These are phyloP conservation scores for Microtus richardsoni DNA, from an alignment of 2,113 vertebrate genomes.

Conservation along the genomic window DNA sequence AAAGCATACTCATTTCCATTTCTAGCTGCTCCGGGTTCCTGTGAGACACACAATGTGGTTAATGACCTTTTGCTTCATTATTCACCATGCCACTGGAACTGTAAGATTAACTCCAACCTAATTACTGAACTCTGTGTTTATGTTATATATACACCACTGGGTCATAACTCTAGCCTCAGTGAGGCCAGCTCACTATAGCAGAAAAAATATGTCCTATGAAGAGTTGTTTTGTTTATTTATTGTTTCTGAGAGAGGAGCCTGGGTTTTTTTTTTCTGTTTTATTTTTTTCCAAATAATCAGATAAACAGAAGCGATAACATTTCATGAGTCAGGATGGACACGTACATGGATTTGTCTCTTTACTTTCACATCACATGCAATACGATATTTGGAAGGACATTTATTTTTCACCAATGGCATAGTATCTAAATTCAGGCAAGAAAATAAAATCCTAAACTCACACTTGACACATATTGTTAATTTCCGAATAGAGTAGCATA, in stretches of 20 bases:
- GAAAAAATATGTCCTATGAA: slow-evolving; percentile 83
- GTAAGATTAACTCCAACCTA: slow-evolving; percentile 91
- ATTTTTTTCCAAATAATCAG: slow-evolving; percentile 76
- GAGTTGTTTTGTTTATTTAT: slow-evolving; percentile 88
- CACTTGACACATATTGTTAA: slow-evolving; percentile 7
- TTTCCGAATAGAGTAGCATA: slow-evolving; percentile 43
- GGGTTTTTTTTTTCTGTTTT: slow-evolving; percentile 82
- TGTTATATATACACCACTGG: slow-evolving; percentile 90
- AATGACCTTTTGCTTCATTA: slow-evolving; percentile 90
- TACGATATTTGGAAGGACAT: background rate
- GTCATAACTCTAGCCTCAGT: slow-evolving; percentile 88
- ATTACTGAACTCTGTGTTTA: slow-evolving; percentile 97
- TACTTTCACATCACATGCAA: background rate
- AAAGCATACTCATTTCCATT: slow-evolving; percentile 81
- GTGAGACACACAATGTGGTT: slow-evolving; percentile 88
- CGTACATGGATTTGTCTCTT: background rate
- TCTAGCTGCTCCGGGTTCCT: slow-evolving; percentile 78
- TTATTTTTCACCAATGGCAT: slow-evolving; percentile 7
- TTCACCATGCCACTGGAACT: slow-evolving; percentile 87
- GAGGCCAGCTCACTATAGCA: slow-evolving; percentile 83
- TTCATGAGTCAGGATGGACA: slow-evolving; percentile 7
- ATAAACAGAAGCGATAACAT: slow-evolving; percentile 65
- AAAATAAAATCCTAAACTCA: slow-evolving; percentile 9
- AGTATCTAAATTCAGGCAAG: slow-evolving; percentile 50
- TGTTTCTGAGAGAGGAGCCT: slow-evolving; percentile 85